A percentile compares a stretch with the other conserved stretches of the same genome.
Evolutionary conservation across 2,888 invertebrate species (phyloP).

Genomic region (Perithous albicinctus): DNA sequence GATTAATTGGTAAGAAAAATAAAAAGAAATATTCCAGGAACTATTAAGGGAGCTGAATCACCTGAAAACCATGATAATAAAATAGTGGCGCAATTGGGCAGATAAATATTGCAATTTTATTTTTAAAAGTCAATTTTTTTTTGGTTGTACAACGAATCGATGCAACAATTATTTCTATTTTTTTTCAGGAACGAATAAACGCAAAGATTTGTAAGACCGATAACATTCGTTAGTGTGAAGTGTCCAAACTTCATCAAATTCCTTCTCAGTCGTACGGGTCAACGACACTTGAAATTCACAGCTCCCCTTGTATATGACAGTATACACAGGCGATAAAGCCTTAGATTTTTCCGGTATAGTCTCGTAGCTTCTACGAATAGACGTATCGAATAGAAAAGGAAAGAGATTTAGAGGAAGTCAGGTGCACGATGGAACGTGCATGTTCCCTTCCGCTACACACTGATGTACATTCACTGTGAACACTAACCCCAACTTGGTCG

Average conservation of each 20-base stretch:
- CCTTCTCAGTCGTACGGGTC: conserved; percentile 34
- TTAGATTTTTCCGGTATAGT: conserved; percentile 59
- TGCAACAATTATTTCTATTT: too few relatives aligned
- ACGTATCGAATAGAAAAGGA: conserved; percentile 19
- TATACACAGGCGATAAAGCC: conserved; percentile 14
- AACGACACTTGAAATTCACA: conserved; percentile 44
- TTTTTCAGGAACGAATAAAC: too few relatives aligned
- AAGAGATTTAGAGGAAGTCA: conserved; percentile 66
- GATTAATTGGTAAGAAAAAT: too few relatives aligned
- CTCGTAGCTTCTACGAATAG: conserved; percentile 8
- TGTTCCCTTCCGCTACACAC: conserved; percentile 28
- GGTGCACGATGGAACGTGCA: conserved; percentile 65
- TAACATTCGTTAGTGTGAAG: too few relatives aligned
- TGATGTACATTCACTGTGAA: conserved; percentile 19
- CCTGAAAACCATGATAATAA: too few relatives aligned
- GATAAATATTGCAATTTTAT: too few relatives aligned
- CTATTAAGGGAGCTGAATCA: too few relatives aligned
- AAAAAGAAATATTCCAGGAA: too few relatives aligned
- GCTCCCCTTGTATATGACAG: conserved; percentile 8
- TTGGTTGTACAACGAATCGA: too few relatives aligned
- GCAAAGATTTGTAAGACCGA: background rate
- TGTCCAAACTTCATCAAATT: background rate
- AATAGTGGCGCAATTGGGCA: too few relatives aligned
- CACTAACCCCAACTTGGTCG: conserved; percentile 32
- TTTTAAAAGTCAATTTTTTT: too few relatives aligned